Evolutionary conservation across 2,113 vertebrate species (phyloP).

Genomic region (Columbina picui): DNA sequence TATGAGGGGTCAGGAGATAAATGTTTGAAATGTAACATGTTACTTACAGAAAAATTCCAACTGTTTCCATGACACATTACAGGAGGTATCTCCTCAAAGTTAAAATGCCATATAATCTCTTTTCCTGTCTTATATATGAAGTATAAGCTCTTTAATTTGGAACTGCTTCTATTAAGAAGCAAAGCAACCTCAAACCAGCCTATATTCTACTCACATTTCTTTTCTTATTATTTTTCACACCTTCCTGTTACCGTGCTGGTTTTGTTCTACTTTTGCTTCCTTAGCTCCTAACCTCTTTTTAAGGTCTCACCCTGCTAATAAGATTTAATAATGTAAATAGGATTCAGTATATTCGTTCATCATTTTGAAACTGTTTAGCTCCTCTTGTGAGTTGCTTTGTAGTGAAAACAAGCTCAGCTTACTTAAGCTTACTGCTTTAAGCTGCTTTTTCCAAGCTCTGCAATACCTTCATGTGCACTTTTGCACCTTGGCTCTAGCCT

Average conservation of each 20-base stretch:
- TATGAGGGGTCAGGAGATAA: background rate
- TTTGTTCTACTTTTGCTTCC: background rate
- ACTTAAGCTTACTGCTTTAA: background rate
- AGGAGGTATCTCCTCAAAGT: background rate
- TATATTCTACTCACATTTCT: background rate
- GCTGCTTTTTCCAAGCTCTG: background rate
- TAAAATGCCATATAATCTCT: background rate
- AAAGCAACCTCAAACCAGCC: background rate
- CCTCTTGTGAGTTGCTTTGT: background rate
- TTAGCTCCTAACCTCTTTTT: background rate
- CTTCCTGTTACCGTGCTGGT: background rate
- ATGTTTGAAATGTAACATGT: background rate
- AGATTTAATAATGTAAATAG: background rate
- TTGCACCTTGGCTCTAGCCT: background rate
- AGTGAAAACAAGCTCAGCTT: background rate
- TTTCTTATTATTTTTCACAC: background rate
- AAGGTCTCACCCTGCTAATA: background rate
- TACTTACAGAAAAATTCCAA: background rate
- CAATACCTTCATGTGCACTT: background rate
- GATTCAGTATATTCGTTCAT: background rate
- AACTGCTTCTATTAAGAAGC: background rate
- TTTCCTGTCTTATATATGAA: background rate
- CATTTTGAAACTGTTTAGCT: background rate
- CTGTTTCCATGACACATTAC: background rate
- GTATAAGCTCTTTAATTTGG: background rate